Conservation (phyloP, 2,888 invertebrate genomes). For the Microplitis deprimator region DNA sequence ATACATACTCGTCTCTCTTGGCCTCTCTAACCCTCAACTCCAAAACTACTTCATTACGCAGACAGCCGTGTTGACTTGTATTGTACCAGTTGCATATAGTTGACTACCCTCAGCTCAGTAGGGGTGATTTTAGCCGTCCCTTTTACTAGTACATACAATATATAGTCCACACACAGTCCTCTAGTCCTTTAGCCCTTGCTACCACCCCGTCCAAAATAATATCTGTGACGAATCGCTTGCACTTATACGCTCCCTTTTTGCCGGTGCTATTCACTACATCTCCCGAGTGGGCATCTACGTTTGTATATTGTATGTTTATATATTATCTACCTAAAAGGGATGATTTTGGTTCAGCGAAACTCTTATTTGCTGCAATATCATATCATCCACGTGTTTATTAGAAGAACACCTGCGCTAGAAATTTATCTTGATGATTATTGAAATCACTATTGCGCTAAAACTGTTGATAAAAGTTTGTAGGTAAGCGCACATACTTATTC, state of each 20-base stretch:
- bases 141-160: background rate
- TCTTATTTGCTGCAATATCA: background rate
- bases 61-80: slow-evolving; percentile 72
- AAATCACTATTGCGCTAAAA: too few relatives aligned
- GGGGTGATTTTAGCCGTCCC: slow-evolving; percentile 44
- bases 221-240: slow-evolving; percentile 71
- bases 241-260: slow-evolving; percentile 57
- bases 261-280: slow-evolving; percentile 49
- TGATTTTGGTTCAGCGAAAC: slow-evolving; percentile 14
- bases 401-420: slow-evolving; percentile 3
- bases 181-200: background rate
- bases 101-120: slow-evolving; percentile 3
- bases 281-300: slow-evolving; percentile 11
- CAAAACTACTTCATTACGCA: slow-evolving; percentile 71
- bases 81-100: slow-evolving; percentile 58
- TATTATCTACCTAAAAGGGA: background rate
- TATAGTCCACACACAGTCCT: background rate
- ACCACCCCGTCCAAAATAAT: slow-evolving; percentile 62
- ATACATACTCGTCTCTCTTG: slow-evolving; percentile 39
- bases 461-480: too few relatives aligned
- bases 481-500: too few relatives aligned
- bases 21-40: slow-evolving; percentile 58
- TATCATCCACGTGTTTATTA: slow-evolving; percentile 7
- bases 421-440: background rate
- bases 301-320: background rate